A percentile compares a stretch with the other conserved stretches of the same genome.
phyloP scores from a whole-genome alignment of 2,113 vertebrate genomes.

The Chrysemys picta region DNA sequence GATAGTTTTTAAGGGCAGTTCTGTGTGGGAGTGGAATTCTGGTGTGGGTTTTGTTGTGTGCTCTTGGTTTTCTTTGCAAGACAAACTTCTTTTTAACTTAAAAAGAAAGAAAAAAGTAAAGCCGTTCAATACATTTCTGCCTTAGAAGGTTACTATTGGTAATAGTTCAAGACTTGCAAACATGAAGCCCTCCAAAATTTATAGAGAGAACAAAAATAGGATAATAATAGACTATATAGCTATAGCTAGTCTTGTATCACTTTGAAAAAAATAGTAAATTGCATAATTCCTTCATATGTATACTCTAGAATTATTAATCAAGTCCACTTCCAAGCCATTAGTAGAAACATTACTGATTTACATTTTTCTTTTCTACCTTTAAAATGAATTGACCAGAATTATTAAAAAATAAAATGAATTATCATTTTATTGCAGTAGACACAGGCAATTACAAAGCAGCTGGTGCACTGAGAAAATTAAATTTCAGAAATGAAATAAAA shows the following conservation, averaged over 20 bases:
- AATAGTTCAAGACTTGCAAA: neutral
- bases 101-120: neutral
- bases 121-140: neutral
- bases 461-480: neutral
- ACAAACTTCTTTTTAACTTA: neutral
- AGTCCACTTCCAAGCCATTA: neutral
- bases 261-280: neutral
- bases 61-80: neutral
- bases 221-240: neutral
- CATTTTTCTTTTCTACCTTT: neutral
- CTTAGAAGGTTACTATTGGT: neutral
- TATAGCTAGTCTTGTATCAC: neutral
- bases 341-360: neutral
- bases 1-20: neutral
- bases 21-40: neutral
- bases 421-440: neutral
- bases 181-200: neutral
- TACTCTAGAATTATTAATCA: neutral
- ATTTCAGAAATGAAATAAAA: neutral
- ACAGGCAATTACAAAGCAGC: neutral
- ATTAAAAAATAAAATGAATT: neutral
- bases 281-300: neutral
- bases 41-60: neutral
- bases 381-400: neutral
- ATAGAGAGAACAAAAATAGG: neutral